Evolutionary conservation across 2,888 invertebrate genomes (phyloP).

Genomic region (Alcis repandata): DNA sequence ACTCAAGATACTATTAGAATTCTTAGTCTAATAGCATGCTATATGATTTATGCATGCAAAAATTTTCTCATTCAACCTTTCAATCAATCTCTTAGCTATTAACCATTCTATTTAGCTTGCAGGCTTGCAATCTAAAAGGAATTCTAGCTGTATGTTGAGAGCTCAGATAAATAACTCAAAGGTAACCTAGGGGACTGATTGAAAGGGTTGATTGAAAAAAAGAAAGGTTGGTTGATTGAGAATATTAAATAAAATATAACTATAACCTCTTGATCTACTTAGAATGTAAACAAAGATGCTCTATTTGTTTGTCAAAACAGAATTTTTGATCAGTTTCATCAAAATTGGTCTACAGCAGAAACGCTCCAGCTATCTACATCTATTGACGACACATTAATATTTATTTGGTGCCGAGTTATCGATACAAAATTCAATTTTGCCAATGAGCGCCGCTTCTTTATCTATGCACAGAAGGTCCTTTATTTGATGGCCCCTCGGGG

Average conservation of each 20-base stretch:
- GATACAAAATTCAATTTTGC: slow-evolving; percentile 83
- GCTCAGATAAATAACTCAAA: too few species aligned
- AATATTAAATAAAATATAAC: slow-evolving; percentile 1
- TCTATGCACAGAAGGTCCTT: slow-evolving; percentile 85
- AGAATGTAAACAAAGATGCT: background rate
- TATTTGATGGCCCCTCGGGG: slow-evolving; percentile 82
- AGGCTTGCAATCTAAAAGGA: too few species aligned
- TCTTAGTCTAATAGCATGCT: too few species aligned
- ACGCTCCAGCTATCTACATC: slow-evolving; percentile 56
- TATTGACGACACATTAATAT: slow-evolving; percentile 67
- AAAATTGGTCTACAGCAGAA: slow-evolving; percentile 12
- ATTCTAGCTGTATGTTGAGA: too few species aligned
- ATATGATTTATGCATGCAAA: too few species aligned
- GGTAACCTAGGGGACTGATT: too few species aligned
- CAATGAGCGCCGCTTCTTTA: slow-evolving; percentile 81
- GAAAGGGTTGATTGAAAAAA: too few species aligned
- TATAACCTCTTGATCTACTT: background rate
- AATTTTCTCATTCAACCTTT: too few species aligned
- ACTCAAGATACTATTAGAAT: too few species aligned
- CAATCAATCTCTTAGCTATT: too few species aligned
- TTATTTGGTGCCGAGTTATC: slow-evolving; percentile 73
- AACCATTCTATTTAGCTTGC: too few species aligned
- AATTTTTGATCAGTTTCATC: background rate
- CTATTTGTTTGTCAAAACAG: background rate
- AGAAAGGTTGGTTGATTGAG: too few species aligned